These are phyloP conservation scores for human DNA, from an alignment of 2,113 vertebrate genomes.

Conservation along the genomic window GRCh38 chr12:27592001-27592500, in stretches of 20 bases:
- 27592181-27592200: not conserved
- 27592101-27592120: not conserved
- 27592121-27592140: not conserved
- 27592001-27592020: not conserved
- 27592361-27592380: not conserved
- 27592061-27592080: not conserved
- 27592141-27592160: conserved; percentile 6
- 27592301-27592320: not conserved
- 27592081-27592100: not conserved
- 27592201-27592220: not conserved
- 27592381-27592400: not conserved
- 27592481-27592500: conserved; percentile 34
- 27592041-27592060: not conserved
- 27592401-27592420: too few relatives aligned
- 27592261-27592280: not conserved
- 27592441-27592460: not conserved
- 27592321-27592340: not conserved
- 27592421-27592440: not conserved
- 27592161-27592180: conserved; percentile 55
- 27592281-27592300: not conserved
- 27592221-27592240: not conserved
- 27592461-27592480: accelerated
- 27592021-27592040: not conserved
- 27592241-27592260: not conserved
- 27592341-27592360: not conserved